Base-by-base conservation (phyloP, 2,113 vertebrate species). In the Misgurnus mizolepis region DNA sequence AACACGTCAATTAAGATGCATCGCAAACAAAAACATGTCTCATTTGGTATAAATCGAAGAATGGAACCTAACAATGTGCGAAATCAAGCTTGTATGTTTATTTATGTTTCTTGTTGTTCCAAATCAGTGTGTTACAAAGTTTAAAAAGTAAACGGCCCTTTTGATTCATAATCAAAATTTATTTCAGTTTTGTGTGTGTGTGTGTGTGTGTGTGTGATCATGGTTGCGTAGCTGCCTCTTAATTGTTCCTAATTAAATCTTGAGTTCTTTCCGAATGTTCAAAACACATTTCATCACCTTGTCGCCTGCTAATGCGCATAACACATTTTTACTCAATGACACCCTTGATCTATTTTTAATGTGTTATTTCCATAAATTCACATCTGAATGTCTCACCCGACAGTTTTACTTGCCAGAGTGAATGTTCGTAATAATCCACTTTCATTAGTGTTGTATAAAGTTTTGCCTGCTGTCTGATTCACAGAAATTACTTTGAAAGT, bases 261-360 rank as follows among this genome's bases (percentile, higher is more conserved):
- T 58, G 70, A 69, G 43, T 76, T 77, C n/a, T 53, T 58, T 69
- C 40, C 27, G 61, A 49, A 47, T 64, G 43, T 49, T 80, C 27
- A 47, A 76, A 53, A 72, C 50, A 55, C 55, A 55, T 66, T 83
- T 66, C 58, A 71, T 72, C 67, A 18, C 67, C 43, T 61, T 12
- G 17, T 58, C 53, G 22, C 27, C 78, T 61, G 58, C 55, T 66
- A 71, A 76, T 50, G 77, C 47, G 66, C 27, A 65, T 68, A 49
- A 47, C 39, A 41, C 58, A 40, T 64, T 49, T 68, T 83, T 65
- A 78, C 58, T 7, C 72, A 78, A 65, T 56, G 67, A 80, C 47
- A 27, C 72, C 71, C 77, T 85, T 79, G 83, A 85, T 85, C 80
- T 85, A 79, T 82, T 85, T 84, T 85, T 82, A 84, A 81, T 70